A percentile compares a stretch with the other conserved stretches of the same genome.
Conservation (phyloP, 2,888 invertebrate genomes). For the Tiphia femorata region DNA sequence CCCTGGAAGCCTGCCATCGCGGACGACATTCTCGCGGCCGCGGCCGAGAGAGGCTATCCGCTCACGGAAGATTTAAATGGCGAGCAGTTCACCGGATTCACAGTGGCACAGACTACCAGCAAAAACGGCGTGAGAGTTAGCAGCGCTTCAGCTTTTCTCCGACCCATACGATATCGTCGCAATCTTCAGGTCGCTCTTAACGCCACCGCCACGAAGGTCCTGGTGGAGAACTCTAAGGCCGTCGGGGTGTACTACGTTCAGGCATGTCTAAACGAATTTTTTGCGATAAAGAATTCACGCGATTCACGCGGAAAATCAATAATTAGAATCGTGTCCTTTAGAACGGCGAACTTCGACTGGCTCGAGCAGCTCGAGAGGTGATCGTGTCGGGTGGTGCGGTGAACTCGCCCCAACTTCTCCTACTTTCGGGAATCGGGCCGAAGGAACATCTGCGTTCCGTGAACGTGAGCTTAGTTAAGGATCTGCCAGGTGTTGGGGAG, state of each 20-base stretch:
- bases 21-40: constrained; percentile 75
- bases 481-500: constrained; percentile 78
- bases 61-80: constrained; percentile 77
- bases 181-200: constrained; percentile 77
- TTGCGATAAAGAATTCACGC: background rate
- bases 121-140: constrained; percentile 76
- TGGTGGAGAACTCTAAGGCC: constrained; percentile 71
- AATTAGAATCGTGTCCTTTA: constrained; percentile 29
- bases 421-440: constrained; percentile 79
- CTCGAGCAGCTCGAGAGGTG: constrained; percentile 65
- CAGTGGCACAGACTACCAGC: constrained; percentile 76
- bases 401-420: constrained; percentile 77
- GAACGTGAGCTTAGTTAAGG: constrained; percentile 74
- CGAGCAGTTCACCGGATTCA: constrained; percentile 74
- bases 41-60: constrained; percentile 75
- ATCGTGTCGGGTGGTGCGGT: constrained; percentile 76
- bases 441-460: constrained; percentile 73
- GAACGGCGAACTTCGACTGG: constrained; percentile 49
- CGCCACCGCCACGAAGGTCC: constrained; percentile 74
- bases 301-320: background rate
- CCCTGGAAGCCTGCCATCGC: constrained; percentile 76
- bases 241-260: constrained; percentile 74
- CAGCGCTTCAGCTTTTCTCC: constrained; percentile 74
- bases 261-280: no score
- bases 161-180: constrained; percentile 71